A percentile compares a stretch with the other conserved stretches of the same genome.
Evolutionary conservation across 2,888 invertebrate genomes (phyloP).

Genomic region (Candidula unifasciata): DNA sequence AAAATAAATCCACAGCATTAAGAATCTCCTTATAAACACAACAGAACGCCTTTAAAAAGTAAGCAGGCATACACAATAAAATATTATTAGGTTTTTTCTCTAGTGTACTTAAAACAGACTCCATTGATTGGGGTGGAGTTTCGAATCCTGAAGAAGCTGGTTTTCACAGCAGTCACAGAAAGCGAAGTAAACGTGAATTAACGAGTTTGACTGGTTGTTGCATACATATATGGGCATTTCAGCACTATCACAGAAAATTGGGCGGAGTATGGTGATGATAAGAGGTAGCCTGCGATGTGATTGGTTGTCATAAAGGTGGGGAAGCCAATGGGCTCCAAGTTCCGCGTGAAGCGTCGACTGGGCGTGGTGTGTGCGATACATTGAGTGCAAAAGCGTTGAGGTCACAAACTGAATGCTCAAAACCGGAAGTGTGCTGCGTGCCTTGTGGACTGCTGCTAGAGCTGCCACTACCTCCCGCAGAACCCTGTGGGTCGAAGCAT

Average conservation of each 20-base stretch:
- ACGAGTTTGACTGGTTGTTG: background rate
- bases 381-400: conserved; percentile 66
- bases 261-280: conserved; percentile 38
- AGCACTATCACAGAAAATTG: conserved; percentile 37
- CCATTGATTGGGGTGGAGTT: too few relatives aligned
- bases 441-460: conserved; percentile 53
- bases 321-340: conserved; percentile 71
- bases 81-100: too few relatives aligned
- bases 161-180: too few relatives aligned
- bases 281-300: conserved; percentile 4
- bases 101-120: too few relatives aligned
- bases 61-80: too few relatives aligned
- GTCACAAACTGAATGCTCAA: conserved; percentile 61
- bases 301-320: conserved; percentile 66
- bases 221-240: background rate
- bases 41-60: too few relatives aligned
- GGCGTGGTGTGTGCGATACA: conserved; percentile 54
- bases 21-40: too few relatives aligned
- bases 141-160: too few relatives aligned
- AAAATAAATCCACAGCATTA: too few relatives aligned
- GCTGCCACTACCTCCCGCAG: conserved; percentile 37
- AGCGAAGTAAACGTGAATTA: background rate
- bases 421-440: conserved; percentile 56
- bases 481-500: background rate
- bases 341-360: conserved; percentile 62